Evolutionary conservation across 37 sponge, comb jelly and placozoan genomes (phyloP).

Genomic region (Cladorhizidae sp.): DNA sequence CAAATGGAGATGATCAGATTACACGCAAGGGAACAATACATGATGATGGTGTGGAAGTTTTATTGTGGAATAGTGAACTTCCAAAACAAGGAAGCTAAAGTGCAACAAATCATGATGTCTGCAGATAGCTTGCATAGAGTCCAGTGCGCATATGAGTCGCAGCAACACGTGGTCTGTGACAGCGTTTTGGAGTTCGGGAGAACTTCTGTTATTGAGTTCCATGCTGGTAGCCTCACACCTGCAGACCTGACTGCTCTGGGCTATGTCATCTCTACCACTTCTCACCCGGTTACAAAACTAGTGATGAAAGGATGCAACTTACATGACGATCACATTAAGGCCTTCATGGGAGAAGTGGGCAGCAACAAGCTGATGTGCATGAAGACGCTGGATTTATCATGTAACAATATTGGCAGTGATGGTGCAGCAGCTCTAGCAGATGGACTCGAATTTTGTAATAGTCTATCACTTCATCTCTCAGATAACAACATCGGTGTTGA

Average conservation of each 20-base stretch:
- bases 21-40: background rate
- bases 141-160: slow-evolving; percentile 47
- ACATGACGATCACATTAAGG: background rate
- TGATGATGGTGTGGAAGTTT: slow-evolving; percentile 57
- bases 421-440: no score
- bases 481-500: background rate
- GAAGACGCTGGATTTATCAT: no score
- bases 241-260: slow-evolving; percentile 32
- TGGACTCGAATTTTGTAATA: no score
- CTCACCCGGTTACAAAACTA: slow-evolving; percentile 3
- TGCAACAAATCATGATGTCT: background rate
- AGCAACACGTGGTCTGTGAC: slow-evolving; percentile 1
- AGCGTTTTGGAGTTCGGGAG: background rate
- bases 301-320: background rate
- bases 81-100: background rate
- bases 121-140: background rate
- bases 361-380: no score
- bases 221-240: background rate
- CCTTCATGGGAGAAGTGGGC: background rate
- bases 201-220: background rate
- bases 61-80: slow-evolving; percentile 42
- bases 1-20: no score
- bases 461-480: background rate
- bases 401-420: no score
- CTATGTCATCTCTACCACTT: background rate